Evolutionary conservation across 2,797 vertebrate genomes (phyloP), one percentile per base, ranked within the genome.

Genomic region (Cynopterus sphinx): DNA sequence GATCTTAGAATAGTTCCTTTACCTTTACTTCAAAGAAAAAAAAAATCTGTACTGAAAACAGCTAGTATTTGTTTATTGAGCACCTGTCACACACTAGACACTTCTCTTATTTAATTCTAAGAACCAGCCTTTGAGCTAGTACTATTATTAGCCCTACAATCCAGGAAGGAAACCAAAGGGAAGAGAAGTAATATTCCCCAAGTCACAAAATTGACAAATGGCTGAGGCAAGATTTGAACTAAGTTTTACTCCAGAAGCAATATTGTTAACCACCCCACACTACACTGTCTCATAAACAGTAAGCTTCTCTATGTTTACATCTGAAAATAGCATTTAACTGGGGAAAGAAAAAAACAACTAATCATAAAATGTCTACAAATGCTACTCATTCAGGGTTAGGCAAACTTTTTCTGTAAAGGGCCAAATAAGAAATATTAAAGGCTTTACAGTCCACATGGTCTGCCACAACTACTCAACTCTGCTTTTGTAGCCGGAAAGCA

Each of bases 1-100:
- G 9, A 87, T 41, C 28, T 57, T 83, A 16, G 21, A 85, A 84
- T 57, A 59, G 8, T 28, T 87, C 53, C 22, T 93, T 86, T 31
- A 81, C 26, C 33, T 81, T 81, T 95, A 88, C 41, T 93, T 91
- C n/a, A 85, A 95, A 77, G 22, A 77, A 83, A 68, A 89, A 79
- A 71, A 43, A 53, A 59, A 51, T 11, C 61, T 63, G 0, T 74
- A 77, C 33, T 90, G 28, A 93, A 94, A 95, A 93, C 4, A 92
- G 46, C 19, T 86, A 83, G 61, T 43, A 71, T 39, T 73, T 81
- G 59, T 73, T 74, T 86, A 67, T 15, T 82, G 59, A 91, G 53
- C 55, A 91, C 13, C 59, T 82, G 46, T 68, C 49, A 71, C 12
- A 84, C 4, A 75, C 26, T 61, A 85, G 57, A 91, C 4, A 49